Conservation (phyloP, 1,140 invertebrate species). For the Dolichoris vasculosae region DNA sequence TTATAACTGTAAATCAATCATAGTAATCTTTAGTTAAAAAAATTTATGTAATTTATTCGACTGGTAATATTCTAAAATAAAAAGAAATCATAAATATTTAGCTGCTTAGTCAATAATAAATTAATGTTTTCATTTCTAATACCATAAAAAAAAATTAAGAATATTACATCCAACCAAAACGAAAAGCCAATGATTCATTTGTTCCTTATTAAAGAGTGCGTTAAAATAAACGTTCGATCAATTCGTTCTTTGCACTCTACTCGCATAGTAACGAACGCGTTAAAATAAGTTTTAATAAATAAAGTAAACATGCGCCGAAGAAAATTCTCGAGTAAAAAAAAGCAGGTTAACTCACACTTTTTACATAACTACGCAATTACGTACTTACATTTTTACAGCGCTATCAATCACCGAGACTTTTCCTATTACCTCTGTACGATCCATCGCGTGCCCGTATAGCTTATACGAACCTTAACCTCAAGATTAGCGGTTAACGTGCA, state of each 20-base stretch:
- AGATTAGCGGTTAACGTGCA: slow-evolving; percentile 25
- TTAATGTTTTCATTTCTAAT: too few relatives aligned
- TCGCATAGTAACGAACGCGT: background rate
- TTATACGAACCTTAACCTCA: slow-evolving; percentile 10
- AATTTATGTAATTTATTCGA: too few relatives aligned
- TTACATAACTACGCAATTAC: slow-evolving; percentile 11
- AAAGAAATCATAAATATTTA: too few relatives aligned
- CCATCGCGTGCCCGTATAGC: background rate
- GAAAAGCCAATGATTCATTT: too few relatives aligned
- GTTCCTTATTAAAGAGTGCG: too few relatives aligned
- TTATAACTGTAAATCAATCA: too few relatives aligned
- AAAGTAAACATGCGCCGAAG: background rate
- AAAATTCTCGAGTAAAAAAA: slow-evolving; percentile 1
- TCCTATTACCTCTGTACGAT: background rate
- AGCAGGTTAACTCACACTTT: background rate
- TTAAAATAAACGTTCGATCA: too few relatives aligned
- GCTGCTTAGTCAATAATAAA: too few relatives aligned
- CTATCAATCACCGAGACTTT: slow-evolving; percentile 35
- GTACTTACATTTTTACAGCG: background rate
- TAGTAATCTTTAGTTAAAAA: too few relatives aligned
- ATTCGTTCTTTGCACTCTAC: background rate
- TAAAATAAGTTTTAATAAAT: background rate
- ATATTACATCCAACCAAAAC: too few relatives aligned
- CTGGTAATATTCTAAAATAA: too few relatives aligned
- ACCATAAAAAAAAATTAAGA: too few relatives aligned